Conservation (phyloP, 2,113 vertebrate genomes). For the Aramus guarauna region DNA sequence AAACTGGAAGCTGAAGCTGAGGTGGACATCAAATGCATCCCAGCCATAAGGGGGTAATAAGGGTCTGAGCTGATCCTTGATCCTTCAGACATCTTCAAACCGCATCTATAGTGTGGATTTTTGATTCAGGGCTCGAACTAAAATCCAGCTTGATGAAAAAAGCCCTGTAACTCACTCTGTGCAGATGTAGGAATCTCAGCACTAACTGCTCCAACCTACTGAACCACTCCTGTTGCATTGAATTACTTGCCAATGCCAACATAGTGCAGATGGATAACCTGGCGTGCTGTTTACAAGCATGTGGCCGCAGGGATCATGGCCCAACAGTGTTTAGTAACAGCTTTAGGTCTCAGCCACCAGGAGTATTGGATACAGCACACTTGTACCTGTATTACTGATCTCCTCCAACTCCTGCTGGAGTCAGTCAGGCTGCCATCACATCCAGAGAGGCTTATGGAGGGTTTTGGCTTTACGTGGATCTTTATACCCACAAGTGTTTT, state of each 20-base stretch:
- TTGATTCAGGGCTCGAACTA: no score
- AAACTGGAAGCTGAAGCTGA: neutral
- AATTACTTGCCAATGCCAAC: neutral
- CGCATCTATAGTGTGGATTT: fast-evolving
- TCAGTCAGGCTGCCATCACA: neutral
- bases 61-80: fast-evolving
- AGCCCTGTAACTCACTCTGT: neutral
- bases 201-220: neutral
- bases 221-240: neutral
- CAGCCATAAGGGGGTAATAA: no score
- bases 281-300: neutral
- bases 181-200: neutral
- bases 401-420: neutral
- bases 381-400: neutral
- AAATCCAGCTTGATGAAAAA: neutral
- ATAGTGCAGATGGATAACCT: neutral
- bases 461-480: neutral
- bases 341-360: neutral
- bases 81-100: neutral
- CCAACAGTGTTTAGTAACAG: neutral
- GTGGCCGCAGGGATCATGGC: neutral
- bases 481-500: neutral
- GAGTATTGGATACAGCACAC: fast-evolving
- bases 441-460: neutral
- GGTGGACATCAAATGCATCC: neutral